phyloP scores from a whole-genome alignment of 2,888 invertebrate genomes.

The Drosophila meridiana region DNA sequence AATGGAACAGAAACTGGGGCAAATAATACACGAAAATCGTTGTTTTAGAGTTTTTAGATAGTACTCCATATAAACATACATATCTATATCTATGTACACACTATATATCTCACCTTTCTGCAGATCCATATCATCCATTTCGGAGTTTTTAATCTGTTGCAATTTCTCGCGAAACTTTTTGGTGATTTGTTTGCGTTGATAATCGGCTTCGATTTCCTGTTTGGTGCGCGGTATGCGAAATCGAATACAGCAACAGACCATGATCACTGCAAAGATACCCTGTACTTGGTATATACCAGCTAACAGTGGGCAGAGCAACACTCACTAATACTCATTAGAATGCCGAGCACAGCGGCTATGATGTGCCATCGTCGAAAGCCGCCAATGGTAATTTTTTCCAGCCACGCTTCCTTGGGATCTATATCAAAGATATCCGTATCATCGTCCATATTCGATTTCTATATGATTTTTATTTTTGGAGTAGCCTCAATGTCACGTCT shows the following conservation, averaged over 20 bases:
- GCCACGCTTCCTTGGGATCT: constrained; percentile 88
- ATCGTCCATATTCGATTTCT: constrained; percentile 57
- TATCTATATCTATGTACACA: not conserved
- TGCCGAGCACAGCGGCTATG: constrained; percentile 89
- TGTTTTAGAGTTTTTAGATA: not conserved
- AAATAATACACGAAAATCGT: constrained; percentile 37
- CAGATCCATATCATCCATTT: constrained; percentile 89
- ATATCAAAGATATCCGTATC: constrained; percentile 72
- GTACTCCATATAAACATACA: not conserved
- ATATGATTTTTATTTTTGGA: not conserved
- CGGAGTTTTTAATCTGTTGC: constrained; percentile 92
- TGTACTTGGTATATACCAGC: not conserved
- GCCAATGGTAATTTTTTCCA: constrained; percentile 89
- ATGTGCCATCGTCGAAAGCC: constrained; percentile 93
- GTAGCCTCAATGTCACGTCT: constrained; percentile 48
- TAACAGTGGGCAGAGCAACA: not conserved
- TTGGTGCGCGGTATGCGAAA: constrained; percentile 97
- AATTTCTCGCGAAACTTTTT: constrained; percentile 93
- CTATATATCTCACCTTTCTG: constrained; percentile 82
- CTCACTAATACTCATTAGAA: constrained; percentile 88
- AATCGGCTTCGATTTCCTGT: constrained; percentile 97
- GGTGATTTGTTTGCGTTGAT: constrained; percentile 92
- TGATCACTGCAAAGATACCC: constrained; percentile 87
- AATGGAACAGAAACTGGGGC: constrained; percentile 59
- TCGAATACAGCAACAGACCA: constrained; percentile 95